Base-by-base conservation (phyloP, 2,888 invertebrate genomes). In the Zygogramma bicolorata region DNA sequence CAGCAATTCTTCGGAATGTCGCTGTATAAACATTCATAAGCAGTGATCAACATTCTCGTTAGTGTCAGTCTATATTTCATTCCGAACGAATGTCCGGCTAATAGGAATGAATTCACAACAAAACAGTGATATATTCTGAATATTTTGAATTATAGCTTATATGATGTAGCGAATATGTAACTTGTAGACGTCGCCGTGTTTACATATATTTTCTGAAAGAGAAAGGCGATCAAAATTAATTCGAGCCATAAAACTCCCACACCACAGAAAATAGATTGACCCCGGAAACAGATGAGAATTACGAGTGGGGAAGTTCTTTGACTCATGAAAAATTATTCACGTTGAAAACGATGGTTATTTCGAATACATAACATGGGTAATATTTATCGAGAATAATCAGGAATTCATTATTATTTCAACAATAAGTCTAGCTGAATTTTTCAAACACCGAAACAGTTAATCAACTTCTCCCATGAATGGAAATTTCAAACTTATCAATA, bases 21-120 rank as follows among this genome's bases (percentile, higher is more conserved):
- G 46, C 46, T 29, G 13, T 25, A 25, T 46, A 29, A 27, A 46
- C 18, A 46, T 29, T 27, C 25, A 46, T 31, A 31, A 63, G 29
- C 63, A 63, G 42, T 46, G 63, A 63, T 63, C 46, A 63, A 46
- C 63, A 27, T 29, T 63, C 46, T 63, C 49, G 46, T 63, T 63
- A 46, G 63, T 46, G 63, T 63, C 63, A 63, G 46, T 63, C 40
- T 46, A 42, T 42, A 63, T 63, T 46, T 46, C 63, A 63, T 46
- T 42, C 15, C 15, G 22, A 29, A 42, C 49, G 63, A 46, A 29
- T 63, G 46, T 63, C 10, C 18, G 25, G 25, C 27, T 53, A 53
- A 53, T 53, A 27, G 27, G n/a, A 25, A n/a, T 13, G 27, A 53
- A 53, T 53, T 53, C 53, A 27, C 13, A 22, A 53, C 25, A 25